Conservation (phyloP, 2,113 vertebrate genomes). For the Capreolus pygargus region DNA sequence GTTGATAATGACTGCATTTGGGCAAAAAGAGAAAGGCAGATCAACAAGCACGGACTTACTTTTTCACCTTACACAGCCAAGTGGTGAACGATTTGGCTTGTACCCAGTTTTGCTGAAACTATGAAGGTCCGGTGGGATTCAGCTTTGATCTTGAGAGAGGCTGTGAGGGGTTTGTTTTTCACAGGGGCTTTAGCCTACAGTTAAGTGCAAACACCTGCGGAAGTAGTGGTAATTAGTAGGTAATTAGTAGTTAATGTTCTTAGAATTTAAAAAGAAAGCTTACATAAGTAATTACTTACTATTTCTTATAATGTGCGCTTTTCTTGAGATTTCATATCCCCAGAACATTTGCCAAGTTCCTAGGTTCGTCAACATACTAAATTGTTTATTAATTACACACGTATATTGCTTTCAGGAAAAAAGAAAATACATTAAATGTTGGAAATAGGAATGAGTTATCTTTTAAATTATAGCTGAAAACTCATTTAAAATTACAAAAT, state of each 20-base stretch:
- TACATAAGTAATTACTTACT: conserved; percentile 98
- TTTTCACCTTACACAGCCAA: conserved; percentile 77
- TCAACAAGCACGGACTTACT: background rate
- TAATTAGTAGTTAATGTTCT: conserved; percentile 99
- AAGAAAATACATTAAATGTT: conserved; percentile 91
- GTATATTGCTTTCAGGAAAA: conserved; percentile 91
- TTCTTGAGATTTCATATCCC: conserved; percentile 98
- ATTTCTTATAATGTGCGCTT: conserved; percentile 94
- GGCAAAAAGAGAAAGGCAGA: conserved; percentile 54
- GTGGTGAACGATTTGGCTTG: conserved; percentile 73
- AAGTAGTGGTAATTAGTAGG: conserved; percentile 99
- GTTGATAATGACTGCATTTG: conserved; percentile 33
- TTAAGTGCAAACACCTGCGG: conserved; percentile 98
- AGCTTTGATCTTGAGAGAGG: conserved; percentile 89
- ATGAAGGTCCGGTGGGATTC: conserved; percentile 82
- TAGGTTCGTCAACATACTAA: conserved; percentile 96
- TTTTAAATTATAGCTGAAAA: conserved; percentile 81
- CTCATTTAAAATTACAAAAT: conserved; percentile 74
- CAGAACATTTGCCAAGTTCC: conserved; percentile 97
- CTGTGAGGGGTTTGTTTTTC: conserved; percentile 91
- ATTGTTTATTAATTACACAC: conserved; percentile 99
- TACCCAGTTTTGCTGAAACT: conserved; percentile 74
- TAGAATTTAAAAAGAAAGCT: conserved; percentile 98
- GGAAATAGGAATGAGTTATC: conserved; percentile 82
- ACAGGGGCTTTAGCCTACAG: conserved; percentile 92